Evolutionary conservation across 2,797 vertebrate species (phyloP), one percentile per base, ranked within the genome.

Genomic region (Trachops cirrhosus): DNA sequence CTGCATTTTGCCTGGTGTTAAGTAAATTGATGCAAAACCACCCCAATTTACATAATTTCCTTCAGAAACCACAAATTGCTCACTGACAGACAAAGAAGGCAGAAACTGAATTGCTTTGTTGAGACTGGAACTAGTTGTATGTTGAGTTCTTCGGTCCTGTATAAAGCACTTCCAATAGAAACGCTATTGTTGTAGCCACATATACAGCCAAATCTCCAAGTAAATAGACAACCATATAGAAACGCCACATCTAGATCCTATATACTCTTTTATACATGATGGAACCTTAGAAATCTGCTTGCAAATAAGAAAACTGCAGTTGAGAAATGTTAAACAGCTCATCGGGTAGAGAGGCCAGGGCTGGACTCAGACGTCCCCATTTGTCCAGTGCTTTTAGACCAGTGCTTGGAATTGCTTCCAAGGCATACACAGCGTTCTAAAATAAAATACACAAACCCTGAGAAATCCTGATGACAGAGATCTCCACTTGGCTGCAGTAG

Each of bases 11-110:
- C 41, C 89, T 92, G 26, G 3, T 90, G 41, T 64, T 50, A 73
- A 14, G 39, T 64, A 92, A 92, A 95, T 78, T 39, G 26, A 57
- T 15, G 68, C 6, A 86, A 93, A 95, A 83, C 68, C 57, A 83
- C 52, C 29, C 62, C 37, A 71, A 70, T 77, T 71, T 75, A 82
- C 16, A 64, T 74, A 73, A 46, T 94, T 92, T 84, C 71, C 75
- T 91, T 92, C 46, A 59, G 70, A 96, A 96, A 79, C 78, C 86
- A 93, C 86, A 94, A 62, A 90, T 22, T 67, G 50, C 41, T 90
- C 32, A 71, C 59, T 68, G 48, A 94, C 34, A 71, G 86, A 59
- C 96, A 44, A 92, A 94, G 74, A 92, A 86, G 29, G 89, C 91
- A 71, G n/a, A 91, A 92, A 73, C 6, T 34, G 32, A 92, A 87